A percentile compares a stretch with the other conserved stretches of the same genome.
These are phyloP conservation scores for Cathartes aura DNA, from an alignment of 2,113 vertebrate genomes.

Conservation along the genomic window DNA sequence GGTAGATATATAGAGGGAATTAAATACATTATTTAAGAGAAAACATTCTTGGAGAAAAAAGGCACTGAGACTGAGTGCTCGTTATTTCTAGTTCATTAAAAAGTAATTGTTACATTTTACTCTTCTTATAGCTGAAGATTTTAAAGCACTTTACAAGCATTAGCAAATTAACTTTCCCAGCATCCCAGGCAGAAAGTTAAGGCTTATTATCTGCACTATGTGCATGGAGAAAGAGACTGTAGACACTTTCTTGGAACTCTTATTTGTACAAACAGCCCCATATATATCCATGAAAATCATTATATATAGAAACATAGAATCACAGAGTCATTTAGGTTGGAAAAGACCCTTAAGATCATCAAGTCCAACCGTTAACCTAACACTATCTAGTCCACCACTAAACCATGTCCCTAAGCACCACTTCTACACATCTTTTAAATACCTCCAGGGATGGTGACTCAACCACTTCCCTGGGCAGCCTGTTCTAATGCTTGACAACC, in stretches of 20 bases:
- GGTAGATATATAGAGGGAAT: background rate
- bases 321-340: background rate
- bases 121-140: background rate
- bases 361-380: fast-evolving
- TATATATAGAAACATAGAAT: background rate
- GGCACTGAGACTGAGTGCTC: background rate
- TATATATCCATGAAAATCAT: background rate
- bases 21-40: conserved; percentile 10
- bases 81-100: conserved; percentile 44
- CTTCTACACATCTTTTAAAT: background rate
- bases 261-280: background rate
- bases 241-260: background rate
- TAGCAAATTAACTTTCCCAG: conserved; percentile 10
- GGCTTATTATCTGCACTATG: background rate
- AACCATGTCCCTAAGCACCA: background rate
- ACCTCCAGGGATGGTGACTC: background rate
- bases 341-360: background rate
- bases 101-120: conserved; percentile 28
- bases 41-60: background rate
- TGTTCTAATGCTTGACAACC: fast-evolving
- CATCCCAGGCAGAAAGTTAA: background rate
- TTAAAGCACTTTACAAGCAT: background rate
- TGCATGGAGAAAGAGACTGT: background rate
- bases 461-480: background rate
- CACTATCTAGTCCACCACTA: background rate